A percentile compares a stretch with the other conserved stretches of the same genome.
phyloP scores from a whole-genome alignment of 2,888 invertebrate species.

The Tenthredo mesomela region DNA sequence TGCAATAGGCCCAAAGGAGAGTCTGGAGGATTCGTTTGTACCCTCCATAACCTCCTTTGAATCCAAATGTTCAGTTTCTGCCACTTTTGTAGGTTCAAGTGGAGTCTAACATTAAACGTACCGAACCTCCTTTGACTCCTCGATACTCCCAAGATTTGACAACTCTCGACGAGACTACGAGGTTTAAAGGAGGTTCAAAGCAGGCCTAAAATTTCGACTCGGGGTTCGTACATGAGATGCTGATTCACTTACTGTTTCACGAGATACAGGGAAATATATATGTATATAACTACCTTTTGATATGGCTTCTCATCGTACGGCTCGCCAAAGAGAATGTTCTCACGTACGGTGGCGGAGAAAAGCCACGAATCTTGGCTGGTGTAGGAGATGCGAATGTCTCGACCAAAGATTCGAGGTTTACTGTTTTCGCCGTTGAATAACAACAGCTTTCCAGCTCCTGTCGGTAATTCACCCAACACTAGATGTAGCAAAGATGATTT shows the following conservation, averaged over 20 bases:
- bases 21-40: too few species aligned
- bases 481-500: slow-evolving; percentile 75
- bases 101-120: too few species aligned
- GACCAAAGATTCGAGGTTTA: not conserved
- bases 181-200: too few species aligned
- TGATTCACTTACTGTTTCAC: not conserved
- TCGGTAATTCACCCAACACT: not conserved
- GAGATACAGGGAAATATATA: not conserved
- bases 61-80: too few species aligned
- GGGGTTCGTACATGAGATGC: not conserved
- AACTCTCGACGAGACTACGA: too few species aligned
- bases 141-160: too few species aligned
- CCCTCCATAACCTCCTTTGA: too few species aligned
- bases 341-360: slow-evolving; percentile 83
- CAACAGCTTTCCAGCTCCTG: not conserved
- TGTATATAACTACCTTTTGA: slow-evolving; percentile 78
- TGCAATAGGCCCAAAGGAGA: too few species aligned
- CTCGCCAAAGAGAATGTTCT: slow-evolving; percentile 93
- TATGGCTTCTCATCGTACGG: slow-evolving; percentile 83
- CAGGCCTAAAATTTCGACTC: too few species aligned
- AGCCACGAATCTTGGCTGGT: slow-evolving; percentile 80
- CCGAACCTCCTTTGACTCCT: too few species aligned
- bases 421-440: not conserved
- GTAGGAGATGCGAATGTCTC: slow-evolving; percentile 75
- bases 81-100: too few species aligned